These are phyloP conservation scores for Steinernema khuongi DNA, from an alignment of 1,140 invertebrate genomes.

Conservation along the genomic window DNA sequence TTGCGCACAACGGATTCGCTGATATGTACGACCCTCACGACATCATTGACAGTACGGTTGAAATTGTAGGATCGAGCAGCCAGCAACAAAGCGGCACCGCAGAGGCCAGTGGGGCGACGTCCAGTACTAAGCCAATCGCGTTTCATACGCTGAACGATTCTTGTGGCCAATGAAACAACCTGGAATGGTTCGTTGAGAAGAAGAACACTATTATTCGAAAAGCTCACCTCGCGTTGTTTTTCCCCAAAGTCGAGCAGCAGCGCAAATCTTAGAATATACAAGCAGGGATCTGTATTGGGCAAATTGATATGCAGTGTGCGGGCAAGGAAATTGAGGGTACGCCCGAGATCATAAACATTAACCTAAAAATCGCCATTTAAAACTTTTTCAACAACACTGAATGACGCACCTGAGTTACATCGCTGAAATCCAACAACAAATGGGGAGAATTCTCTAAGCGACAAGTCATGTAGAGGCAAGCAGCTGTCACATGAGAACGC, in stretches of 20 bases:
- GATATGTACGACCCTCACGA: conserved; percentile 72
- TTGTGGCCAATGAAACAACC: conserved; percentile 85
- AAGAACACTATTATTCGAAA: conserved; percentile 4
- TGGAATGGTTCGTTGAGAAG: conserved; percentile 74
- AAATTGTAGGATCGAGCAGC: conserved; percentile 70
- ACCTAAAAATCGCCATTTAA: conserved; percentile 65
- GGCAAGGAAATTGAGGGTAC: conserved; percentile 81
- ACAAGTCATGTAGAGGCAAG: conserved; percentile 95
- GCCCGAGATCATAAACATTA: conserved; percentile 87
- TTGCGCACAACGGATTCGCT: conserved; percentile 54
- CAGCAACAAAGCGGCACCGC: conserved; percentile 88
- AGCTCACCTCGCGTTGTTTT: conserved; percentile 53
- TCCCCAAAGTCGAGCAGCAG: conserved; percentile 80
- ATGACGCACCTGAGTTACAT: conserved; percentile 69
- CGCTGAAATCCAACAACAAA: conserved; percentile 96
- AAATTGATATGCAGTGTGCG: conserved; percentile 84
- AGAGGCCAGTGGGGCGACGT: conserved; percentile 85
- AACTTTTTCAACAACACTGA: conserved; percentile 14
- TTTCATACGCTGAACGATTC: conserved; percentile 93
- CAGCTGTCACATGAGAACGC: conserved; percentile 84
- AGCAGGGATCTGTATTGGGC: conserved; percentile 82
- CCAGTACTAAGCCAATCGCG: conserved; percentile 93
- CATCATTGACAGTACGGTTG: conserved; percentile 73
- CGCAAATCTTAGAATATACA: conserved; percentile 90
- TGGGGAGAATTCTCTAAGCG: conserved; percentile 84